Conservation (phyloP, 2,113 vertebrate genomes). For the Piprites chloris region DNA sequence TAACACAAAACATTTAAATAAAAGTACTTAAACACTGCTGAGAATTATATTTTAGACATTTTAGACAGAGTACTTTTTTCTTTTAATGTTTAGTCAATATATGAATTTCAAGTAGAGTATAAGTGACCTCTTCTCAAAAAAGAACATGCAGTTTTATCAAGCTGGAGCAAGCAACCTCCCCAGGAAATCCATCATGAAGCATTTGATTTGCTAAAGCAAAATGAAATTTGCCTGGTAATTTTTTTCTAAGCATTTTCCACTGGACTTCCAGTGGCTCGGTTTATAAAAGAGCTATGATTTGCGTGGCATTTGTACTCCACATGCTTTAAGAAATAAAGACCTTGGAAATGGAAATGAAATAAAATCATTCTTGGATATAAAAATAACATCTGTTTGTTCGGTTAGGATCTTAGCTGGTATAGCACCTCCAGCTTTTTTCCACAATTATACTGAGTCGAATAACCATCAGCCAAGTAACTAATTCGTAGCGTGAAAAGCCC, state of each 20-base stretch:
- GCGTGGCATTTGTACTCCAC: not conserved
- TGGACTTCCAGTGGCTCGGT: not conserved
- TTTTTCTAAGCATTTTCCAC: not conserved
- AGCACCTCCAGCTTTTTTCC: not conserved
- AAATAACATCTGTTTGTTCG: not conserved
- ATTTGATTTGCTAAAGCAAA: not conserved
- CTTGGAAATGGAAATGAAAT: not conserved
- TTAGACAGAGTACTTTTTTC: not conserved
- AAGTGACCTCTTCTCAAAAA: constrained; percentile 15
- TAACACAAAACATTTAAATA: not conserved
- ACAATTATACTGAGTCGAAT: not conserved
- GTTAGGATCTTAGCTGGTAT: not conserved
- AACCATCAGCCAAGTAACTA: not conserved
- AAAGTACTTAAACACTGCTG: not conserved
- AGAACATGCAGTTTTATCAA: not conserved
- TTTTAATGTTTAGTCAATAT: not conserved
- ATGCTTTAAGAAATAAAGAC: not conserved
- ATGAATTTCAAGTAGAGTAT: not conserved
- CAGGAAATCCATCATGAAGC: not conserved
- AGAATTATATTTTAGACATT: not conserved
- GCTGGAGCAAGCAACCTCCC: not conserved
- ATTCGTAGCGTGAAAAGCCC: not conserved
- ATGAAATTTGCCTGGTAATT: not conserved
- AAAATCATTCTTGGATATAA: not conserved
- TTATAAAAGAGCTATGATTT: not conserved